phyloP scores from a whole-genome alignment of 1,140 invertebrate genomes.

The Littorina saxatilis region DNA sequence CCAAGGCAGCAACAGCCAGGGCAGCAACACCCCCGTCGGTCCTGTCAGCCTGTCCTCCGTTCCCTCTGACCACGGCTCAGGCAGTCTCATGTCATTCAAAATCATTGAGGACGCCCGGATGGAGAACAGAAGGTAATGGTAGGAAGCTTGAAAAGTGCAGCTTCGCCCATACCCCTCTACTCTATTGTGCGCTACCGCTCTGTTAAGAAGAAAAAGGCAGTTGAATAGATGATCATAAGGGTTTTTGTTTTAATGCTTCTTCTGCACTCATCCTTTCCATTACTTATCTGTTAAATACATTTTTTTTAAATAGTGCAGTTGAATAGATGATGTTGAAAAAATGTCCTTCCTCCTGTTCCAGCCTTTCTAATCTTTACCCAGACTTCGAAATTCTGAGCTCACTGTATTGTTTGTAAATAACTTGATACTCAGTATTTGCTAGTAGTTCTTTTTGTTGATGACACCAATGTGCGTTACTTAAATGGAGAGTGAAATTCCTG shows the following conservation, averaged over 20 bases:
- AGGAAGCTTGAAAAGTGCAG: neutral
- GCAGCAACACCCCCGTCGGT: neutral
- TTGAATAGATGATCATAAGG: neutral
- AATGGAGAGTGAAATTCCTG: too few relatives aligned
- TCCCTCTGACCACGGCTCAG: constrained; percentile 7
- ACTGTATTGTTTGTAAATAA: too few relatives aligned
- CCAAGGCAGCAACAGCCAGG: neutral
- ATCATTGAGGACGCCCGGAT: constrained; percentile 25
- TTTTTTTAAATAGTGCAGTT: neutral
- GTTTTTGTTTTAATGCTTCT: neutral
- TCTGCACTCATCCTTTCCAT: neutral
- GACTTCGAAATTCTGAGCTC: too few relatives aligned
- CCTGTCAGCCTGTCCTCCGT: constrained; percentile 14
- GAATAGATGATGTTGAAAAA: too few relatives aligned
- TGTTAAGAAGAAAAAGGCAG: neutral
- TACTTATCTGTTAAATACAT: neutral
- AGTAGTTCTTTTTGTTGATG: too few relatives aligned
- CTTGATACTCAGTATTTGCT: too few relatives aligned
- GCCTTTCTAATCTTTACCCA: too few relatives aligned
- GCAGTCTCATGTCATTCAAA: constrained; percentile 18
- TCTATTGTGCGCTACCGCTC: too few relatives aligned
- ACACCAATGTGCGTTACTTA: too few relatives aligned
- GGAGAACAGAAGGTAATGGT: constrained; percentile 1
- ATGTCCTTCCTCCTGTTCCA: too few relatives aligned
- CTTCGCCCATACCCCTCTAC: neutral